Evolutionary conservation across 2,113 vertebrate genomes (phyloP).

Genomic region (Periophthalmodon schlosseri): DNA sequence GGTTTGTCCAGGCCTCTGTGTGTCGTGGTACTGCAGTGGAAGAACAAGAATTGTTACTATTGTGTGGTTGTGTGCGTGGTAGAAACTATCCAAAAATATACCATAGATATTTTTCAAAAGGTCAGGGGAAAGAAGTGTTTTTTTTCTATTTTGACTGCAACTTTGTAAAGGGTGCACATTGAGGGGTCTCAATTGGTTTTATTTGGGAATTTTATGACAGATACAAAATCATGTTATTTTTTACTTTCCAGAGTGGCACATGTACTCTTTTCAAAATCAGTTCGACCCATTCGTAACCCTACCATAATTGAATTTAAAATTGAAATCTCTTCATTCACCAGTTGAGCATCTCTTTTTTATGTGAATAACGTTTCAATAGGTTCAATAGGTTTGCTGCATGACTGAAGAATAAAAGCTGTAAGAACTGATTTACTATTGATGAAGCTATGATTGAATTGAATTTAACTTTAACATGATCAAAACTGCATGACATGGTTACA

Average conservation of each 20-base stretch:
- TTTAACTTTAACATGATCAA: background rate
- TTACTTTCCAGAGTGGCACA: background rate
- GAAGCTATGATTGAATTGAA: background rate
- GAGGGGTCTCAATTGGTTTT: background rate
- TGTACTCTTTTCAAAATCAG: background rate
- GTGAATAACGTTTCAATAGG: background rate
- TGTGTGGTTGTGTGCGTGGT: constrained; percentile 15
- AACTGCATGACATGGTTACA: background rate
- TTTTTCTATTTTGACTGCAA: background rate
- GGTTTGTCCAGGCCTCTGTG: constrained; percentile 31
- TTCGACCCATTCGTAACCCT: too few species aligned
- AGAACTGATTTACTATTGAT: background rate
- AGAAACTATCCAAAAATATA: background rate
- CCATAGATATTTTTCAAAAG: background rate
- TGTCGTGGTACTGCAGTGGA: constrained; percentile 49
- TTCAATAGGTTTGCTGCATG: background rate
- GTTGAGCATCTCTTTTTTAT: background rate
- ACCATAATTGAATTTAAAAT: background rate
- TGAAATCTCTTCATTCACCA: background rate
- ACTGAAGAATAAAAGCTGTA: background rate
- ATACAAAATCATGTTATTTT: background rate
- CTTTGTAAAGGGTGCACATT: background rate
- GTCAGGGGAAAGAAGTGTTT: background rate
- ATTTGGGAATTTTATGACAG: background rate
- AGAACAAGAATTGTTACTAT: constrained; percentile 15